Conservation (phyloP, 2,888 invertebrate genomes). For the Hydrotaea diabolus region DNA sequence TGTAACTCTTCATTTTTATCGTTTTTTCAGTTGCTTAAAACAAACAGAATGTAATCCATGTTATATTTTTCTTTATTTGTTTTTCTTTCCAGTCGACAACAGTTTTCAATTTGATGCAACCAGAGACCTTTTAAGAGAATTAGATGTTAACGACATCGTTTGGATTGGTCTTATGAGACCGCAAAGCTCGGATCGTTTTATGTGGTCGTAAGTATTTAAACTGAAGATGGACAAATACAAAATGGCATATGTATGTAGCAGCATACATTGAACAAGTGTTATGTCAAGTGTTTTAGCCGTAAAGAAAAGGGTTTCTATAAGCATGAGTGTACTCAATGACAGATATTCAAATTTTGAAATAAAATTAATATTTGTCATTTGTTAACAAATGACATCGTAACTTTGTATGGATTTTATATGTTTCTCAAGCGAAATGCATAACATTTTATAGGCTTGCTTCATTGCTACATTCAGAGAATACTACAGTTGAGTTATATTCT, state of each 20-base stretch:
- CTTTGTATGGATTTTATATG: not conserved
- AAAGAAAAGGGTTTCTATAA: not conserved
- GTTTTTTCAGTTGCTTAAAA: conserved; percentile 3
- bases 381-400: not conserved
- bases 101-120: conserved; percentile 90
- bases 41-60: not conserved
- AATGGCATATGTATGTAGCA: not conserved
- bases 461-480: too few relatives aligned
- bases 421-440: not conserved
- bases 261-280: not conserved
- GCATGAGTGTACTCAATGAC: too few relatives aligned
- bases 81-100: conserved; percentile 84
- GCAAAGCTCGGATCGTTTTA: conserved; percentile 86
- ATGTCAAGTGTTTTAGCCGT: too few relatives aligned
- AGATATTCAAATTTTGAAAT: not conserved
- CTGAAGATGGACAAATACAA: not conserved
- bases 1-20: conserved; percentile 25
- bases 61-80: conserved; percentile 20
- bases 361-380: conserved; percentile 32
- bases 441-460: not conserved
- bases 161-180: conserved; percentile 90
- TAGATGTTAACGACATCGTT: conserved; percentile 88
- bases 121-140: conserved; percentile 88
- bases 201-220: conserved; percentile 87
- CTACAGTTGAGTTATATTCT: too few relatives aligned